Evolutionary conservation across 2,797 vertebrate species (phyloP), one percentile per base, ranked within the genome.

Genomic region (Triplophysa bombifrons): DNA sequence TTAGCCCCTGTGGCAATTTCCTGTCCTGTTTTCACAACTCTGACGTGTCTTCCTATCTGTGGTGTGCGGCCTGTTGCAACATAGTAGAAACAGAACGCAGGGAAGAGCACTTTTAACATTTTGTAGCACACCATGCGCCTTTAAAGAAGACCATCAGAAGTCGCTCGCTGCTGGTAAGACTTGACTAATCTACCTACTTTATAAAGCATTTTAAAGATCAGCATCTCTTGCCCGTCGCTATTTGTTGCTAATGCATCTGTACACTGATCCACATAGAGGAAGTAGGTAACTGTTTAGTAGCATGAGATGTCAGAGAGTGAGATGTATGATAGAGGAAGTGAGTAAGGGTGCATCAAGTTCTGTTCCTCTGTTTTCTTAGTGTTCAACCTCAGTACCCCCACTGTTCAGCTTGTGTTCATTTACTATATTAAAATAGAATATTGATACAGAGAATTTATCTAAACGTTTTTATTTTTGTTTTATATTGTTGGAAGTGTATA

Each of bases 1-100:
- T 87, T 72, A 77, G 83, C 82, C 65, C 80, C 82, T 90, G 83
- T 85, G 89, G 91, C 90, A 93, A 93, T 88, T 94, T 94, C 93
- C 93, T 92, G 92, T 91, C 85, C 85, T 86, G 84, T 93, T 94
- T 93, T 93, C 92, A 93, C 89, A 93, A 93, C 88, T 85, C 83
- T 51, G 81, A 55, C 80, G 80, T 84, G 81, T 88, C 84, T 91
- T 91, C 86, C 92, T 89, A 88, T 91, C 86, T 88, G 85, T 86
- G 86, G 90, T 89, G 89, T 90, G 88, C 82, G 90, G 90, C 89
- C 82, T 86, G 85, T 92, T 92, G 86, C 90, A 86, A 87, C 90
- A 92, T 83, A 82, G 85, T 85, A 88, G 83, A 90, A 90, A 86
- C 84, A 88, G 71, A 82, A 81, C 12, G 25, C n/a, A 74, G 80